Base-by-base conservation (phyloP, 2,797 vertebrate genomes). In the Sternarchorhynchus goeldii region DNA sequence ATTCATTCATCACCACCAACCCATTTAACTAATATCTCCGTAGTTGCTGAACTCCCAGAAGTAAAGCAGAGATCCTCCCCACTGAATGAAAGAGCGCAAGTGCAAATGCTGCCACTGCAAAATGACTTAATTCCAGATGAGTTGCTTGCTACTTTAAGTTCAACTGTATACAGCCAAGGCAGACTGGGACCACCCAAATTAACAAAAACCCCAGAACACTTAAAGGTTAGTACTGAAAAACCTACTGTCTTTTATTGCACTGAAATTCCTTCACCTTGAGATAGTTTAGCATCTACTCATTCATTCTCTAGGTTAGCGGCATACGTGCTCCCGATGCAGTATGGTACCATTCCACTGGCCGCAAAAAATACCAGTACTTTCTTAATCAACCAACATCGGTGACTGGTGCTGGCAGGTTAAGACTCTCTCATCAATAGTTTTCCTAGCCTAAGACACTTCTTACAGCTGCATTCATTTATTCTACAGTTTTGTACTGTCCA, bases 361-460 rank as follows among this genome's bases (percentile, higher is more conserved):
- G 93, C 67, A 92, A 87, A 86, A 96, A 94, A 88, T 94, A 95
- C 88, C 93, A 89, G 79, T 90, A 94, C 82, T 86, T 97, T 82
- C 90, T 94, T 77, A 93, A 96, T 73, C 93, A 94, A 79, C 94
- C 96, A 0, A 90, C 94, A 6, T 95, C 93, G 32, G 45, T 96
- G 86, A 94, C 84, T 0, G 93, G 92, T 70, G 91, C 95, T 21
- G 95, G 95, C 89, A 96, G 95, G 95, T 95, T 88, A 32, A 12
- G 63, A 55, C 14, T 16, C 0, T 20, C 2, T 18, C 2, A 14
- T 66, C 4, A 62, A 39, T 50, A 50, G 45, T 12, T 50, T 2
- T 50, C 16, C 36, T 70, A 29, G 36, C 59, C 6, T 6, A 25
- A 20, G 31, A 34, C 17, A 39, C 45, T 70, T 68, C n/a, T n/a